Conservation (phyloP, 1,140 invertebrate species). For the Pogonomyrmex californicus region DNA sequence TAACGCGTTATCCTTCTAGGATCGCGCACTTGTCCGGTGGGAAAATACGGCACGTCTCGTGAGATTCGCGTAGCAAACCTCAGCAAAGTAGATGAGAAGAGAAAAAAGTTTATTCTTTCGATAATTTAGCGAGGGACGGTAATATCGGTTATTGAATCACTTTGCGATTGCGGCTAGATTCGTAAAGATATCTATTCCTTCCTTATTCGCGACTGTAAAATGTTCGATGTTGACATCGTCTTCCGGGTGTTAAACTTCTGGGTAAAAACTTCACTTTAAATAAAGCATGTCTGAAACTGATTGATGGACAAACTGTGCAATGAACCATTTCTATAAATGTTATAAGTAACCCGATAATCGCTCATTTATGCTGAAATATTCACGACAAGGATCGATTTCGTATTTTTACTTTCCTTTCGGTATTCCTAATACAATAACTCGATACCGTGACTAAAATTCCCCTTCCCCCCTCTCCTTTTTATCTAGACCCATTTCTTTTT, state of each 20-base stretch:
- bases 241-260: too few relatives aligned
- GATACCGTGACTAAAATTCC: background rate
- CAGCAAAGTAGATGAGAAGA: background rate
- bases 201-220: background rate
- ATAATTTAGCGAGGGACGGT: background rate
- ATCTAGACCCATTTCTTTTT: background rate
- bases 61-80: conserved; percentile 33
- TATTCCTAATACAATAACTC: background rate
- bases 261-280: background rate
- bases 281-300: background rate
- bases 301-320: background rate
- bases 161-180: background rate
- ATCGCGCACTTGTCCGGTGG: conserved; percentile 70
- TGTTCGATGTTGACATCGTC: background rate
- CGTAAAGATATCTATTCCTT: conserved; percentile 4
- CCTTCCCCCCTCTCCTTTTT: background rate
- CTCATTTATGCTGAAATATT: background rate
- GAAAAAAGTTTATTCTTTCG: conserved; percentile 13
- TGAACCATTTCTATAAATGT: background rate
- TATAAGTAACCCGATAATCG: background rate
- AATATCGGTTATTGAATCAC: background rate
- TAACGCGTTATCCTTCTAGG: conserved; percentile 70
- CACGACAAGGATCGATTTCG: background rate
- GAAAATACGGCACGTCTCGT: conserved; percentile 28
- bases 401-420: background rate